Conservation (phyloP, 2,888 invertebrate species). For the Pachliopta kotzebuea region DNA sequence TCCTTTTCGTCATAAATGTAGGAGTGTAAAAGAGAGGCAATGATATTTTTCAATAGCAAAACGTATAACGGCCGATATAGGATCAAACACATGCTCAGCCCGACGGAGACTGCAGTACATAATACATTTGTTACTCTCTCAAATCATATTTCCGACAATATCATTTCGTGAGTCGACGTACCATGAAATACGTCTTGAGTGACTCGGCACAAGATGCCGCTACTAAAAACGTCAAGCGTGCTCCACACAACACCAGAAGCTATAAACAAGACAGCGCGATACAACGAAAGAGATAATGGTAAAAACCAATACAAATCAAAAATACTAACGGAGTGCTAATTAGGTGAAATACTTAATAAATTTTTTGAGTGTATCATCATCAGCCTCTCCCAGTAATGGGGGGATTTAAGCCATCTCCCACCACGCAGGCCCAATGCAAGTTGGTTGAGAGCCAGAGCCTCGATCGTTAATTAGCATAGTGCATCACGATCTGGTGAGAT, state of each 20-base stretch:
- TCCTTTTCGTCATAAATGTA: background rate
- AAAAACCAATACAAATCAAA: no score
- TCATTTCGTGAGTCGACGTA: slow-evolving; percentile 77
- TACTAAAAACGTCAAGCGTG: slow-evolving; percentile 49
- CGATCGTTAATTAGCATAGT: no score
- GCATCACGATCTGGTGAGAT: no score
- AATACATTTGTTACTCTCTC: slow-evolving; percentile 73
- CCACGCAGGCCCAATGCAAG: no score
- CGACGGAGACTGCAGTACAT: slow-evolving; percentile 46
- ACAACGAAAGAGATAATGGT: no score
- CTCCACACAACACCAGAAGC: slow-evolving; percentile 10
- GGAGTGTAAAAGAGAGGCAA: background rate
- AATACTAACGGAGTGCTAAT: no score
- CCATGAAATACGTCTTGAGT: slow-evolving; percentile 79
- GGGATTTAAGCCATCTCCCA: no score
- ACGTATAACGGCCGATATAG: slow-evolving; percentile 31
- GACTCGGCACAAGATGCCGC: slow-evolving; percentile 74
- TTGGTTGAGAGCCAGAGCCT: no score
- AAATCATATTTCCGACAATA: slow-evolving; percentile 77
- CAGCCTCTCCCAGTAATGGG: no score
- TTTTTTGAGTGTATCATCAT: no score
- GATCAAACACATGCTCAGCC: slow-evolving; percentile 38
- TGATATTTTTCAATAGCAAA: slow-evolving; percentile 25
- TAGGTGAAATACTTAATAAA: no score
- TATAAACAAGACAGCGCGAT: no score